Conservation (phyloP, 2,797 vertebrate species). For the Synanceia verrucosa region DNA sequence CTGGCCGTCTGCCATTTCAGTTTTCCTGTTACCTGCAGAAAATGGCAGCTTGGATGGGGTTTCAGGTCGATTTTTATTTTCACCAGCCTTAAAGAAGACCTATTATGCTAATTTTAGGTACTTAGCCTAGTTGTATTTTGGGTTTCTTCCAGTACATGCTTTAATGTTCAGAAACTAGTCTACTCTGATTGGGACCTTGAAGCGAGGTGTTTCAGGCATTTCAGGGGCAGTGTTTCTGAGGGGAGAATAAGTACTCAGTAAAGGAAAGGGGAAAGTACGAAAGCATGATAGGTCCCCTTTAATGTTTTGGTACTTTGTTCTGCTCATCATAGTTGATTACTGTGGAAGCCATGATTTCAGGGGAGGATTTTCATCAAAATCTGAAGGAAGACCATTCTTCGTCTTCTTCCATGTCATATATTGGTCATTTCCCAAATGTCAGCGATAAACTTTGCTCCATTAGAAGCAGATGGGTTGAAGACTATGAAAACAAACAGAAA, state of each 20-base stretch:
- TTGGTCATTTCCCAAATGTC: not conserved
- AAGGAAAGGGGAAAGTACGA: too few species aligned
- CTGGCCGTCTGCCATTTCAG: constrained; percentile 29
- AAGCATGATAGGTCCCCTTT: too few species aligned
- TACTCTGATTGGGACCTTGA: too few species aligned
- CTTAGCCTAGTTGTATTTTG: too few species aligned
- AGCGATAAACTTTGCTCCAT: not conserved
- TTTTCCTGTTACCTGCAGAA: constrained; percentile 35
- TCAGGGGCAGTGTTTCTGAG: too few species aligned
- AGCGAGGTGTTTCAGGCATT: too few species aligned
- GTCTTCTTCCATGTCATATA: not conserved
- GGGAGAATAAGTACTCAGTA: too few species aligned
- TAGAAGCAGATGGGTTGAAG: constrained; percentile 13
- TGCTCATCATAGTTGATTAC: not conserved
- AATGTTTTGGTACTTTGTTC: not conserved
- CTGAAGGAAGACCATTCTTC: not conserved
- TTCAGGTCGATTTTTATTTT: not conserved
- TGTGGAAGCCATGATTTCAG: not conserved
- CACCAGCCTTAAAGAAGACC: too few species aligned
- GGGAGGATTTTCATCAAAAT: not conserved
- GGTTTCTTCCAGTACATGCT: too few species aligned
- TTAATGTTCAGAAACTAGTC: too few species aligned
- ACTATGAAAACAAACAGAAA: not conserved
- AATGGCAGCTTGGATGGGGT: constrained; percentile 25
- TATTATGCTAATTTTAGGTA: too few species aligned